A percentile compares a stretch with the other conserved stretches of the same genome.
These are phyloP conservation scores for Neodontobutis hainanensis DNA, from an alignment of 2,113 vertebrate species.

Conservation along the genomic window DNA sequence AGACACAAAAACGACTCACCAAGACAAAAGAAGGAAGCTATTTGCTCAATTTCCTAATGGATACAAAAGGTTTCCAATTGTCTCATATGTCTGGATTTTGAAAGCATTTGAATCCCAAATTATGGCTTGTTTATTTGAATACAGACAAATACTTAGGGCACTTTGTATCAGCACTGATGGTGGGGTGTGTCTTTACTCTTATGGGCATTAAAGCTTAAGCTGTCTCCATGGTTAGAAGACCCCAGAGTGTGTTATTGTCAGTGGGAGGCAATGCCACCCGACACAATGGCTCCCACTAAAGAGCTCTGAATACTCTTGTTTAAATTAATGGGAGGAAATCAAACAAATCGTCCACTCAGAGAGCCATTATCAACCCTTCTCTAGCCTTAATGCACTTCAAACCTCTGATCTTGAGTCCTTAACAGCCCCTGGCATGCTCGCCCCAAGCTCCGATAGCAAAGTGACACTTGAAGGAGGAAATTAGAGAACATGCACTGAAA, in stretches of 20 bases:
- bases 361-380: background rate
- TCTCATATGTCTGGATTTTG: slow-evolving; percentile 55
- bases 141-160: slow-evolving; percentile 55
- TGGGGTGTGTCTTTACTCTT: slow-evolving; percentile 37
- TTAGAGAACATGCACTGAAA: slow-evolving; percentile 53
- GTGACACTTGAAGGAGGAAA: slow-evolving; percentile 69
- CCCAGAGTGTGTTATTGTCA: slow-evolving; percentile 19
- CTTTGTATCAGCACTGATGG: slow-evolving; percentile 29
- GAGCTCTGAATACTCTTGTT: slow-evolving; percentile 12
- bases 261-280: slow-evolving; percentile 34
- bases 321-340: slow-evolving; percentile 2
- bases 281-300: slow-evolving; percentile 21
- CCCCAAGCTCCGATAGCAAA: slow-evolving; percentile 63
- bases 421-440: slow-evolving; percentile 50
- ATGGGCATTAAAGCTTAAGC: slow-evolving; percentile 16
- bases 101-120: slow-evolving; percentile 72
- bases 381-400: background rate
- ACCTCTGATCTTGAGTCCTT: slow-evolving; percentile 50
- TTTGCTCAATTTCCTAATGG: slow-evolving; percentile 44
- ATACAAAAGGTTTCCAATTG: slow-evolving; percentile 64
- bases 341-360: slow-evolving; percentile 22
- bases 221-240: slow-evolving; percentile 34
- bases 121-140: slow-evolving; percentile 66
- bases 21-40: slow-evolving; percentile 59
- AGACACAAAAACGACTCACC: slow-evolving; percentile 46